Base-by-base conservation (phyloP, 2,797 vertebrate genomes). In the Podarcis lilfordi region DNA sequence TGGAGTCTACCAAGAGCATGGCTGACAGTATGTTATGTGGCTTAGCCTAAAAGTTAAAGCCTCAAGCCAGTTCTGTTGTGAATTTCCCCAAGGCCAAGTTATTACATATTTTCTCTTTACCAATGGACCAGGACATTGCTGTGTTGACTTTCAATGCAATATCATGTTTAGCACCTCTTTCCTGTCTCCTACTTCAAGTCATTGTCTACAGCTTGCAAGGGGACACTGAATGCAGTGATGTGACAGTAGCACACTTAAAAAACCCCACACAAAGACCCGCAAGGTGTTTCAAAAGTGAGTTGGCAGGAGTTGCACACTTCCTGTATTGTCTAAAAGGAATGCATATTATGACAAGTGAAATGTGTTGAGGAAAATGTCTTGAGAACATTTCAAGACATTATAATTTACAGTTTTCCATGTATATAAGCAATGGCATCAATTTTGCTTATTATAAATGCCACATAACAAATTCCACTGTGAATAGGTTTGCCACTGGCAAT, bases 41-140 rank as follows among this genome's bases (percentile, higher is more conserved):
- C 3, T 2, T 88, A 61, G 50, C 50, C 61, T 89, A 64, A 0
- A 79, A 80, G 25, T 0, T 82, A 82, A 91, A 32, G 64, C 15
- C 86, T 93, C 89, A 94, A 91, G 93, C 86, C 89, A 88, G 88
- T 80, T 77, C 82, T 50, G 80, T 1, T 61, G 25, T 90, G 19
- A 86, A 32, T 76, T 75, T 82, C 88, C 88, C 32, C 79, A 80
- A 90, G 11, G 13, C 35, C 87, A 27, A 84, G 86, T 13, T 86
- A 89, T 59, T 59, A 75, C 0, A 0, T 0, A 87, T 89, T 25
- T 1, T 68, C 8, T 35, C 10, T 1, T 8, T 66, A 21, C 15
- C 7, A 43, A 80, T 8, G 8, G 5, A 8, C 32, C 59, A 86
- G 32, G 35, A 79, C n/a, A 71, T 37, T 71, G 32, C 59, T 61